Conservation (phyloP, 2,797 vertebrate genomes). For the Crenuchus spilurus region DNA sequence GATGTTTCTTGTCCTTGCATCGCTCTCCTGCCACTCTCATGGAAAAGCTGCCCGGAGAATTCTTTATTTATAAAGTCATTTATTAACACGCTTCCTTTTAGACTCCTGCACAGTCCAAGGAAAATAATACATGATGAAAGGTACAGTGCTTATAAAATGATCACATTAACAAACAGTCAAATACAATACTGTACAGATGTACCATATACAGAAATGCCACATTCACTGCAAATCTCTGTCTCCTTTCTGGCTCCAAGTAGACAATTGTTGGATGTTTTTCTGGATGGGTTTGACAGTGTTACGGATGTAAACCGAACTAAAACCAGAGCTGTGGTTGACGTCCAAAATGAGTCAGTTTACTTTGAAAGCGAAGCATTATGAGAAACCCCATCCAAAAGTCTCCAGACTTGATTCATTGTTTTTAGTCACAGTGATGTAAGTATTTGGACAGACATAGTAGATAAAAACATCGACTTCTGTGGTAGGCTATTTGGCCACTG, state of each 20-base stretch:
- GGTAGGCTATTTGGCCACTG: constrained; percentile 41
- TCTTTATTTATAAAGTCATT: constrained; percentile 17
- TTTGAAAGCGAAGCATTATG: constrained; percentile 12
- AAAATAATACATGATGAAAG: background rate
- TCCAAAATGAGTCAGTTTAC: constrained; percentile 1
- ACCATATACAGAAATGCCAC: background rate
- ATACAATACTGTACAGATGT: background rate
- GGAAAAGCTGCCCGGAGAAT: background rate
- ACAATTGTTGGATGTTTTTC: constrained; percentile 6
- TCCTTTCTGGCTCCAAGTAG: background rate
- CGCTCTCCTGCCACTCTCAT: constrained; percentile 41
- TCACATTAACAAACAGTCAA: background rate
- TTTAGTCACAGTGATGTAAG: constrained; percentile 13
- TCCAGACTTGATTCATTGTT: background rate
- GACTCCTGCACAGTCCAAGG: background rate
- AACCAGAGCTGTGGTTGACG: constrained; percentile 12
- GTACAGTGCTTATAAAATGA: background rate
- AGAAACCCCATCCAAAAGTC: constrained; percentile 2
- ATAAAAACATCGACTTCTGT: constrained; percentile 13
- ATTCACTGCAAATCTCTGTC: background rate
- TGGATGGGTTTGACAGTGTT: background rate
- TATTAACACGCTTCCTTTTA: background rate
- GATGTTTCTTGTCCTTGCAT: constrained; percentile 44
- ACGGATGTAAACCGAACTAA: constrained; percentile 13
- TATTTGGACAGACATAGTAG: background rate